Evolutionary conservation across 2,888 invertebrate species (phyloP), one percentile per base, ranked within the genome.

Genomic region (Vannuccia rotundouncinata): DNA sequence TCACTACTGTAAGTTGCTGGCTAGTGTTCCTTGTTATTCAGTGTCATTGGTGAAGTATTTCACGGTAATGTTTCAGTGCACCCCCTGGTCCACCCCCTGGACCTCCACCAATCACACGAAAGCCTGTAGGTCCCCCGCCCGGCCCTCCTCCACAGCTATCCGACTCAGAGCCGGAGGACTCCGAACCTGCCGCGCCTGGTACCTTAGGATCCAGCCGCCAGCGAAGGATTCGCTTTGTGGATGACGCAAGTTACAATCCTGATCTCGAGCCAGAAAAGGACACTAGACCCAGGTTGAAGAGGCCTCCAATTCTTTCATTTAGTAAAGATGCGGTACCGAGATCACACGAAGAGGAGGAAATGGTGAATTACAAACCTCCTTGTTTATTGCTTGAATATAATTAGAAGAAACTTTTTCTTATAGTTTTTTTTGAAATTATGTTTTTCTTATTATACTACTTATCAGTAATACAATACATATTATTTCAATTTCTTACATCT

Each of bases 111-210:
- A 84, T 84, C 1, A 85, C 88, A 22, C 45, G 78, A 27, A 78
- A 78, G 29, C 78, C 78, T 13, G 31, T 29, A 22, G 78, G 31
- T 17, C 78, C 78, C 1, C 88, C 86, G 17, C 87, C 88, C 13
- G 88, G 88, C 0, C 83, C 86, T 17, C 87, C 87, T 0, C 87
- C 88, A 17, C 84, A 84, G 1, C 85, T 88, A 13, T 87, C 87
- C 85, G 86, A 87, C 83, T 85, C 86, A 83, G 87, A 87, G 77
- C 85, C 85, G 74, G 86, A 86, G 79, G 5, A 82, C 84, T 29
- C 28, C 2, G 31, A 29, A 25, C 25, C 22, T 1, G 2, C 0
- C 10, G 10, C 74, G 1, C 2, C 75, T 1, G 17, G n/a, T 1
- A 25, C 29, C 31, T 29, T n/a, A n/a, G 75, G 29, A 25, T 59